Conservation (phyloP, 2,113 vertebrate genomes). For the Alexandromys fortis region DNA sequence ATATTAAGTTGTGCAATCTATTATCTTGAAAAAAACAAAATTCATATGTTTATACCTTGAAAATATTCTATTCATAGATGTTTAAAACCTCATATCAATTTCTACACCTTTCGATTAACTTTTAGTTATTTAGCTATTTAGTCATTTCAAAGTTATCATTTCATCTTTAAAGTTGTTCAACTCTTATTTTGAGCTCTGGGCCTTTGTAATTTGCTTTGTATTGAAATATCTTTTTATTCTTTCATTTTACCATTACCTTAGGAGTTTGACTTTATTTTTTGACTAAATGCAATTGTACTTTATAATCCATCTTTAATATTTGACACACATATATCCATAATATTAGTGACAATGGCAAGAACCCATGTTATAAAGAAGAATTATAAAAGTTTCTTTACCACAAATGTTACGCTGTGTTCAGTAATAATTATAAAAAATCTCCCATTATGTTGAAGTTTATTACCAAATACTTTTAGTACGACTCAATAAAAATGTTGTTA, state of each 20-base stretch:
- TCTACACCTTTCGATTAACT: not conserved
- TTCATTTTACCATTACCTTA: not conserved
- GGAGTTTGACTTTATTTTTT: not conserved
- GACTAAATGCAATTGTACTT: not conserved
- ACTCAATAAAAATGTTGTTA: not conserved
- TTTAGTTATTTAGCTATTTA: constrained; percentile 41
- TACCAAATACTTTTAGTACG: not conserved
- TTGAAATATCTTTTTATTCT: not conserved
- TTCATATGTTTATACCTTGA: constrained; percentile 10
- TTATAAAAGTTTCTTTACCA: not conserved
- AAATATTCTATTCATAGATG: not conserved
- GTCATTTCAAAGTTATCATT: constrained; percentile 11
- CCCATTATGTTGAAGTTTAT: not conserved
- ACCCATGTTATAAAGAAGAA: not conserved
- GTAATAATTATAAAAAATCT: not conserved
- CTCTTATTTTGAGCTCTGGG: not conserved
- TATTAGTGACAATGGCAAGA: not conserved
- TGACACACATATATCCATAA: not conserved
- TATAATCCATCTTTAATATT: not conserved
- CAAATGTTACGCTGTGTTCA: not conserved
- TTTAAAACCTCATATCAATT: not conserved
- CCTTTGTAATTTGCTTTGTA: not conserved
- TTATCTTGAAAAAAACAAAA: not conserved
- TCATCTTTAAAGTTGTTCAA: not conserved
- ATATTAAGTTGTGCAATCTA: not conserved